A percentile compares a stretch with the other conserved stretches of the same genome.
phyloP scores from a whole-genome alignment of 1,140 invertebrate genomes.

The Arctopsyche grandis region DNA sequence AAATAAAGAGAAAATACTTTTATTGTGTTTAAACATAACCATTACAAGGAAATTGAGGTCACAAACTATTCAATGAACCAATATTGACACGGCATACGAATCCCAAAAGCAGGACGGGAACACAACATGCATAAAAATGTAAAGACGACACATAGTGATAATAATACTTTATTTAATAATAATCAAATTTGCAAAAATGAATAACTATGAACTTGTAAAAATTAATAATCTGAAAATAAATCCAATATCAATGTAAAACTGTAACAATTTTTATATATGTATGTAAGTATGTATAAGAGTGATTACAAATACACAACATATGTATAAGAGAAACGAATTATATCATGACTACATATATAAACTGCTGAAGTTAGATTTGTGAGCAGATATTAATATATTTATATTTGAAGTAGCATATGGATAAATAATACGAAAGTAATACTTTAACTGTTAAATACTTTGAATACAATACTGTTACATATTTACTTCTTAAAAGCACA shows the following conservation, averaged over 20 bases:
- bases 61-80: too few species aligned
- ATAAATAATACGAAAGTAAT: too few species aligned
- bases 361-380: neutral
- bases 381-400: neutral
- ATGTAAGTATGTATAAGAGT: neutral
- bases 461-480: too few species aligned
- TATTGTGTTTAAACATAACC: too few species aligned
- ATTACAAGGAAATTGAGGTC: too few species aligned
- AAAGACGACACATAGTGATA: slow-evolving; percentile 51
- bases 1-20: too few species aligned
- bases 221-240: slow-evolving; percentile 8
- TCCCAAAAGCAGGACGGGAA: slow-evolving; percentile 30
- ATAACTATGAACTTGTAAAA: neutral
- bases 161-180: slow-evolving; percentile 51
- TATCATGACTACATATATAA: too few species aligned
- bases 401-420: too few species aligned
- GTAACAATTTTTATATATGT: slow-evolving; percentile 9
- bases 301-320: neutral
- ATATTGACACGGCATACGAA: neutral
- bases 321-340: neutral
- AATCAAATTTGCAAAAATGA: slow-evolving; percentile 31
- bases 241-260: neutral
- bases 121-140: slow-evolving; percentile 48
- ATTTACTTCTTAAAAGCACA: too few species aligned
- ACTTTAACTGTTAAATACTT: too few species aligned